Conservation (phyloP, 2,888 invertebrate genomes). For the Hipparchia sbordonii region DNA sequence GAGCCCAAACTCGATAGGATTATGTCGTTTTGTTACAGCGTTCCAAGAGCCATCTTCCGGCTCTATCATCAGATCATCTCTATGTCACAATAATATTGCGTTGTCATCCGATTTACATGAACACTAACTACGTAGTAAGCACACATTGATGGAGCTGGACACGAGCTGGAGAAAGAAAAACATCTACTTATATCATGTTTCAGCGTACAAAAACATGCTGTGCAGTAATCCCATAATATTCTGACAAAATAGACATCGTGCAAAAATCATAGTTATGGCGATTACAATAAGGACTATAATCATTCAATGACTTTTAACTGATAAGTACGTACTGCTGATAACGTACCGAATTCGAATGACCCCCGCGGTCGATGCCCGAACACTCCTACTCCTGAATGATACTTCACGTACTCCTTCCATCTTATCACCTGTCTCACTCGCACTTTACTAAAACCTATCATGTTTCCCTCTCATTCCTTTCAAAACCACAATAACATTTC, state of each 20-base stretch:
- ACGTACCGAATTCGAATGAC: slow-evolving; percentile 66
- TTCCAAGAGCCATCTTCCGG: no score
- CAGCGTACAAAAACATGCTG: no score
- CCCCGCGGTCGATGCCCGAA: slow-evolving; percentile 82
- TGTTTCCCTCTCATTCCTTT: slow-evolving; percentile 48
- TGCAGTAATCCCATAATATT: neutral
- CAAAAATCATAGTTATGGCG: neutral
- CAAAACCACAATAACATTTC: slow-evolving; percentile 31
- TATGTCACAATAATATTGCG: no score
- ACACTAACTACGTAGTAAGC: no score
- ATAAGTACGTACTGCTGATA: slow-evolving; percentile 18
- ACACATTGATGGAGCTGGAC: no score
- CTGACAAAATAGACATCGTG: neutral
- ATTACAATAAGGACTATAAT: neutral
- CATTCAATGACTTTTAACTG: neutral
- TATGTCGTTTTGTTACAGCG: no score
- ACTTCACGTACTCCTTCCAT: slow-evolving; percentile 62
- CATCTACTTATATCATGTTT: no score
- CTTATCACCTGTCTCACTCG: slow-evolving; percentile 57
- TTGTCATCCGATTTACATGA: no score
- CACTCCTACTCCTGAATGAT: slow-evolving; percentile 83
- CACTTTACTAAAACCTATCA: slow-evolving; percentile 60
- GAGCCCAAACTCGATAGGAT: no score
- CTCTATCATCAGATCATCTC: no score
- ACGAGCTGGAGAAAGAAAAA: no score